These are phyloP conservation scores for Tromatobia lineatoria DNA, from an alignment of 2,888 invertebrate species.

Conservation along the genomic window DNA sequence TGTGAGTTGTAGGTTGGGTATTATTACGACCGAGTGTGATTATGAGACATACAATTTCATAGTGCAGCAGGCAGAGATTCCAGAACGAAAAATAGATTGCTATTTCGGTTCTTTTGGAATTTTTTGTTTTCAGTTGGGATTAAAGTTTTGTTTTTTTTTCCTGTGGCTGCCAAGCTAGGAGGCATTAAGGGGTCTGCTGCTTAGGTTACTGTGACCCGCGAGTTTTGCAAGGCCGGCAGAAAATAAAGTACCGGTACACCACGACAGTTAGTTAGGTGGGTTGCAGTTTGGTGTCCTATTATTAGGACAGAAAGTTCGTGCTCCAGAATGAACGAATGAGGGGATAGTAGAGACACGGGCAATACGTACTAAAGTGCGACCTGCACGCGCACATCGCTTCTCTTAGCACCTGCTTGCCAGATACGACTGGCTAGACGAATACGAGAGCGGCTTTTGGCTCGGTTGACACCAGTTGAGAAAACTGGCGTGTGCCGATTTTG, in stretches of 20 bases:
- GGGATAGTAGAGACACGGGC: constrained; percentile 30
- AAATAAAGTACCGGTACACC: constrained; percentile 53
- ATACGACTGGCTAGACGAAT: constrained; percentile 64
- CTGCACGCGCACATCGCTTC: constrained; percentile 27
- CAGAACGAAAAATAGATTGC: too few species aligned
- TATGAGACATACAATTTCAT: too few species aligned
- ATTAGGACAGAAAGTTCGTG: constrained; percentile 68
- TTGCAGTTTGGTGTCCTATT: constrained; percentile 57
- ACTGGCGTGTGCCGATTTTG: background rate
- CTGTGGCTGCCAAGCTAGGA: background rate
- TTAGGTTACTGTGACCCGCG: constrained; percentile 7
- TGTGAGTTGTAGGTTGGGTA: too few species aligned
- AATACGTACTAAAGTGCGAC: constrained; percentile 51
- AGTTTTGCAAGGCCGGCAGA: constrained; percentile 61
- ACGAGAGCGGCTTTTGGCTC: constrained; percentile 51
- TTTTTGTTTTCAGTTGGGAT: background rate
- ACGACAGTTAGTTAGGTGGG: background rate
- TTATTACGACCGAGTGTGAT: too few species aligned
- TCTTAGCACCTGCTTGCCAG: constrained; percentile 59
- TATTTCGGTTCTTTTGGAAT: background rate
- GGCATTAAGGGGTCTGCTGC: background rate
- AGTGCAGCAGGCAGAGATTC: too few species aligned
- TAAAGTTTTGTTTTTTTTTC: background rate
- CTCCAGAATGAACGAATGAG: constrained; percentile 61
- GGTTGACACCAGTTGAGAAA: constrained; percentile 41